A percentile compares a stretch with the other conserved stretches of the same genome.
These are phyloP conservation scores for Butorides virescens DNA, from an alignment of 2,113 vertebrate species.

Conservation along the genomic window DNA sequence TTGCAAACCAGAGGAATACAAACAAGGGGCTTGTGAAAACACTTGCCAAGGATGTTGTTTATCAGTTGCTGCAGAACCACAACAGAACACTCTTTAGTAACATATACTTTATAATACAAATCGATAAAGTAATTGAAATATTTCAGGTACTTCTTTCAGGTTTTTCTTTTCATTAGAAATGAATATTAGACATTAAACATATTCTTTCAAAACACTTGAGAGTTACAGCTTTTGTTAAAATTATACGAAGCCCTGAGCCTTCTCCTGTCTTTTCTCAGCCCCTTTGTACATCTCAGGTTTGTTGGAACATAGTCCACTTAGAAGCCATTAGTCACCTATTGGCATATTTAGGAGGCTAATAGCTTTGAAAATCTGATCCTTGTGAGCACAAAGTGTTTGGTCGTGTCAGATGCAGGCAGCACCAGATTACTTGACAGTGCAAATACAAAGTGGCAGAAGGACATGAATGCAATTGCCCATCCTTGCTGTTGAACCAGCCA, in stretches of 20 bases:
- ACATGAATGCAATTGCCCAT: neutral
- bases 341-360: neutral
- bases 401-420: fast-evolving
- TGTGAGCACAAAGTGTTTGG: neutral
- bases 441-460: neutral
- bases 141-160: neutral
- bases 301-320: neutral
- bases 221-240: neutral
- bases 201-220: slow-evolving; percentile 22
- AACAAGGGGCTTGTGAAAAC: neutral
- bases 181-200: neutral
- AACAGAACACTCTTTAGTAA: neutral
- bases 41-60: neutral
- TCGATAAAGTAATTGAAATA: neutral
- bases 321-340: slow-evolving; percentile 57
- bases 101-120: neutral
- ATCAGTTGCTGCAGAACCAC: neutral
- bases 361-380: slow-evolving; percentile 26
- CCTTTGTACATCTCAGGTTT: neutral
- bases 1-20: neutral
- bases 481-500: neutral
- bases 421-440: neutral
- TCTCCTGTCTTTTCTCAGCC: neutral
- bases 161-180: slow-evolving; percentile 6
- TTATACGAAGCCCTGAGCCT: neutral